Conservation (phyloP, 1,140 invertebrate species). For the Leptinotarsa defecta region DNA sequence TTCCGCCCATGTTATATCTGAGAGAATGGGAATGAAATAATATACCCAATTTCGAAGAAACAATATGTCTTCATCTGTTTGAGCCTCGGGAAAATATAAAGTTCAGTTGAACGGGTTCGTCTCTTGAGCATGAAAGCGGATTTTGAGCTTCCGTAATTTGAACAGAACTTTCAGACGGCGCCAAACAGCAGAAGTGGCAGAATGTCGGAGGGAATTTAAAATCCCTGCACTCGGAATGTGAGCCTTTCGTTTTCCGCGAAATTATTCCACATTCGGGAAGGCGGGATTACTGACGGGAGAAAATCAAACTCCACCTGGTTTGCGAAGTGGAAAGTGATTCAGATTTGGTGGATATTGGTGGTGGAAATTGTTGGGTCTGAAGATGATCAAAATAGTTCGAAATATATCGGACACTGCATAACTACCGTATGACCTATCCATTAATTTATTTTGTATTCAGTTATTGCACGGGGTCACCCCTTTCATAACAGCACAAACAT, state of each 20-base stretch:
- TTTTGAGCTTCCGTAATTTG: constrained; percentile 18
- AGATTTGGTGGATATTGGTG: too few species aligned
- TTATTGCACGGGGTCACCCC: too few species aligned
- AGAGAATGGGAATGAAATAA: neutral
- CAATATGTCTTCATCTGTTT: constrained; percentile 8
- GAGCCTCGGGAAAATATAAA: constrained; percentile 18
- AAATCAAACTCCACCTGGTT: neutral
- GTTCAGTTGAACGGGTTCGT: constrained; percentile 15
- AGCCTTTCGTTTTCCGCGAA: neutral
- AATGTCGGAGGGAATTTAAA: constrained; percentile 1
- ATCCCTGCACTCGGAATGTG: constrained; percentile 1
- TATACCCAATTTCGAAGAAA: constrained; percentile 10
- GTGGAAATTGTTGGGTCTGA: too few species aligned
- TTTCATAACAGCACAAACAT: too few species aligned
- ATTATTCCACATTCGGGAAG: neutral
- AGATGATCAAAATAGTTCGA: too few species aligned
- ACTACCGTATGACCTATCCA: too few species aligned
- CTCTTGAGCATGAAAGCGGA: constrained; percentile 22
- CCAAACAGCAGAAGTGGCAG: neutral
- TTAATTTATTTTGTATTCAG: too few species aligned
- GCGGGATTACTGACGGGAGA: neutral
- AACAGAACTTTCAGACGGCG: constrained; percentile 20
- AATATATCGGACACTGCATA: too few species aligned
- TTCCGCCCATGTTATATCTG: too few species aligned
- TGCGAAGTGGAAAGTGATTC: too few species aligned